Evolutionary conservation across 2,797 vertebrate species (phyloP), one percentile per base, ranked within the genome.

Genomic region (Phaenicophaeus curvirostris): DNA sequence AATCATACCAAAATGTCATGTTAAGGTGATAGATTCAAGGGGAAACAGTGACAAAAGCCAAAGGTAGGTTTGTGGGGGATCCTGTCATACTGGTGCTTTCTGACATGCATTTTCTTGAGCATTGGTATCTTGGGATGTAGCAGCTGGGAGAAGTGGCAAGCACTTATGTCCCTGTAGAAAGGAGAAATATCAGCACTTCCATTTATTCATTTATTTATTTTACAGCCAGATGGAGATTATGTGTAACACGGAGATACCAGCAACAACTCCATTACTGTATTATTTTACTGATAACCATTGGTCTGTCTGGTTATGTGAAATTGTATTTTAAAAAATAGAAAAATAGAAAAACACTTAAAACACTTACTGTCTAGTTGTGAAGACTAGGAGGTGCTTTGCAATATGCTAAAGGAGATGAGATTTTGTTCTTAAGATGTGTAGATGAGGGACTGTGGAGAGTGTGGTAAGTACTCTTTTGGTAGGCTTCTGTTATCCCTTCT

Each of bases 181-280:
- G 17, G 30, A 28, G 23, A 81, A 37, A 44, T 83, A 66, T 78
- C 37, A 62, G 44, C 23, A 59, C 12, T 87, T 86, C 31, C 13
- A 18, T 73, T 91, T 92, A 58, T 78, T 76, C 0, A 58, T 87
- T 87, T 67, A 58, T 85, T 77, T 91, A 54, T 90, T 96, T 95
- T 87, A 20, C 59, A 85, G 30, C 17, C 46, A 81, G 37, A 55
- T 86, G 66, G 78, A 86, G 24, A 7, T 84, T 84, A 54, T n/a
- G 11, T 92, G 42, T 88, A 65, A 46, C 27, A 58, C 1, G 3
- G 39, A 77, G 23, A 19, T 81, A 72, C 37, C 33, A 72, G 37
- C 71, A 72, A 16, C n/a, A 77, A 10, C 15, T 78, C 33, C 2
- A 0, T 65, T 91, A 58, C 15, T 1, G 0, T 72, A 24, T 48